Conservation (phyloP, 2,888 invertebrate species). For the Cephus runcator region DNA sequence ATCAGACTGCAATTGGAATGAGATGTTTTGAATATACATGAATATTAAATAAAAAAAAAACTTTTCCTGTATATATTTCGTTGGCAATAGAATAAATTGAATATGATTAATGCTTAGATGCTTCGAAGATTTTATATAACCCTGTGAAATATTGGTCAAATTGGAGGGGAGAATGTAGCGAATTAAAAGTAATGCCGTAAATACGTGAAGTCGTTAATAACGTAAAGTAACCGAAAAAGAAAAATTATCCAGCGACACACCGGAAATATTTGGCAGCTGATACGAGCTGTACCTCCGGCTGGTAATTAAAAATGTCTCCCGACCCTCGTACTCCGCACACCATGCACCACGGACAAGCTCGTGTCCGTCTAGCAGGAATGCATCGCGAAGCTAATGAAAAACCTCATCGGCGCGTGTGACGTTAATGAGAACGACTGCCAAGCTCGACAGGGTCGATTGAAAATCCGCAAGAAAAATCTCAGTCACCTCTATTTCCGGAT, state of each 20-base stretch:
- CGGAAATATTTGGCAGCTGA: constrained; percentile 65
- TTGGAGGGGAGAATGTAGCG: background rate
- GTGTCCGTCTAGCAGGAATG: constrained; percentile 60
- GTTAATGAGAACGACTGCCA: constrained; percentile 55
- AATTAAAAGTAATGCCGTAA: background rate
- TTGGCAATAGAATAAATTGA: background rate
- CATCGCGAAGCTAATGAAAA: constrained; percentile 64
- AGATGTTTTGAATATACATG: background rate
- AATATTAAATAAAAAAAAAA: background rate
- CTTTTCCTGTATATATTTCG: background rate
- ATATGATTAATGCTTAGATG: background rate
- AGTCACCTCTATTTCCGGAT: background rate
- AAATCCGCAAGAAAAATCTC: constrained; percentile 49
- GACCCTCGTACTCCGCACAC: constrained; percentile 38
- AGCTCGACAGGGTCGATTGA: constrained; percentile 52
- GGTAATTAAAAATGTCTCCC: constrained; percentile 65
- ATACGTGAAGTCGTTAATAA: background rate
- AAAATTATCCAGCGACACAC: constrained; percentile 47
- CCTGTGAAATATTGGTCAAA: background rate
- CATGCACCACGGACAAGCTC: constrained; percentile 22
- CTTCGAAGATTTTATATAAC: too few relatives aligned
- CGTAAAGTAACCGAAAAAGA: background rate
- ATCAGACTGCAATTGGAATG: background rate
- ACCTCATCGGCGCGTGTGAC: constrained; percentile 61
- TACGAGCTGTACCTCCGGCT: constrained; percentile 57